Base-by-base conservation (phyloP, 2,888 invertebrate species). In the Eristalis pertinax region DNA sequence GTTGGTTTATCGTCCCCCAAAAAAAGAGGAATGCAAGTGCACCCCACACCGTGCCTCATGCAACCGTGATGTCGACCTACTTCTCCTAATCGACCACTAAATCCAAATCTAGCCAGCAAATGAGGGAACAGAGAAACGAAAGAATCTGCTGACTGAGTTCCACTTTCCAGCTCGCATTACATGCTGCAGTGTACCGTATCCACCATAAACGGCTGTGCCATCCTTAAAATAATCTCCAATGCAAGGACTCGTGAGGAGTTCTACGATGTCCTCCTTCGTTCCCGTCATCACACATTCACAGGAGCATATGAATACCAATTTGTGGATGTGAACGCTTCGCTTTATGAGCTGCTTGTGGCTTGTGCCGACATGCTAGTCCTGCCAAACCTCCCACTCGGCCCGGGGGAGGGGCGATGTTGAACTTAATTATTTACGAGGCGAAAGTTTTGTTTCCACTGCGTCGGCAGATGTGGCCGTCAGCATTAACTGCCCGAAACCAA, bases 361-460 rank as follows among this genome's bases (percentile, higher is more conserved):
- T 56, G 56, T 35, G 56, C 68, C 0, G 5, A 4, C 43, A 15
- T 7, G 43, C 43, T 10, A 32, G 15, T n/a, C 4, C 13, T 10
- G 10, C 35, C 15, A 11, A 38, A 38, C 15, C 13, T 1, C 19
- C 19, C 19, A 2, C 8, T 0, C 8, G 50, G 7, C 8, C 8
- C 32, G 4, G n/a, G 50, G n/a, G 19, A 7, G n/a, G 50, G 4
- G 19, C 10, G 38, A 13, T 29, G 60, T 19, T 19, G 62, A 29
- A 72, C 41, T 72, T 43, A 60, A 70, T 62, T 63, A 62, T 62
- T 72, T 72, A 62, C 72, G 38, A 63, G 15, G 19, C 11, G n/a
- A 62, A 72, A 72, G 60, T 72, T 72, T 62, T 10, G 41, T 62
- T 70, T 11, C 8, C 24, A 70, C 62, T 62, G 41, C 63, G 22